Evolutionary conservation across 2,797 vertebrate species (phyloP).

Genomic region (Falco peregrinus): DNA sequence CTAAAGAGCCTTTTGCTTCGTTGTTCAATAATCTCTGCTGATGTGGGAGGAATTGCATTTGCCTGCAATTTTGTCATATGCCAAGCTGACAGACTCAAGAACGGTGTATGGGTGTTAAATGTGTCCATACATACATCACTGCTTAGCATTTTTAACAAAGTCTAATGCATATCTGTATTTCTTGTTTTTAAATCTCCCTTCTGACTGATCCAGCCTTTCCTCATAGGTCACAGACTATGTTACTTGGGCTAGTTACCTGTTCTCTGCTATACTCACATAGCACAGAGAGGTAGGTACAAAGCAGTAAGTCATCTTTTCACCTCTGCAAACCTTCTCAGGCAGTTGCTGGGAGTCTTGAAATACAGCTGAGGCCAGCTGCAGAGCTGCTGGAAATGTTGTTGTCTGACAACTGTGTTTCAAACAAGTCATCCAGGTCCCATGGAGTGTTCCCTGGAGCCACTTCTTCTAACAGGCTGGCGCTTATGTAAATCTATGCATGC

Average conservation of each 20-base stretch:
- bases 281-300: background rate
- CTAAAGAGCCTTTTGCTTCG: background rate
- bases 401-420: background rate
- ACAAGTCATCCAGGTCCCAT: background rate
- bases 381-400: background rate
- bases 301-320: background rate
- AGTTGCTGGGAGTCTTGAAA: background rate
- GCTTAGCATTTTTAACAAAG: background rate
- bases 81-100: background rate
- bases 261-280: background rate
- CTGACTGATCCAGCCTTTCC: background rate
- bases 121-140: accelerated
- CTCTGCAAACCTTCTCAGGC: background rate
- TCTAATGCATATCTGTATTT: background rate
- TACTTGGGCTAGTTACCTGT: background rate
- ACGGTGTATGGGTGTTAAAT: background rate
- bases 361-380: background rate
- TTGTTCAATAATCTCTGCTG: background rate
- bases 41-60: background rate
- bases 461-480: background rate
- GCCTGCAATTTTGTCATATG: background rate
- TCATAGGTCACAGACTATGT: background rate
- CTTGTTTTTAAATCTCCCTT: background rate
- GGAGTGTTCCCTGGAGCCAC: background rate
- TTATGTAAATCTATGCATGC: background rate